Evolutionary conservation across 1,140 invertebrate species (phyloP), one percentile per base, ranked within the genome.

Genomic region (Drosophila athabasca): DNA sequence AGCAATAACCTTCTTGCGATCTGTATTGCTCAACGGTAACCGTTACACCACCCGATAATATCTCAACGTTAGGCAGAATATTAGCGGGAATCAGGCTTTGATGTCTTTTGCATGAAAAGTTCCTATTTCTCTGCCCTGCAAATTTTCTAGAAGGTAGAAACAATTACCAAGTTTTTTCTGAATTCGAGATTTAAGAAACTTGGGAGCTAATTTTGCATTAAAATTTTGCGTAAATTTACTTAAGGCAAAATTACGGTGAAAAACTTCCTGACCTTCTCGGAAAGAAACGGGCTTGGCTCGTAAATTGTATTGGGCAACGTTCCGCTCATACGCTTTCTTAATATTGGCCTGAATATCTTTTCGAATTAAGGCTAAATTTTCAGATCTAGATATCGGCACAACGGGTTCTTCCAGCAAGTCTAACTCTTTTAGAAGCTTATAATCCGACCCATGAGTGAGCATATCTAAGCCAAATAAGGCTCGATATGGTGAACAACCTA

Each of bases 381-480:
- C 17, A 19, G 17, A 19, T 19, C 17, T 19, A 0, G 17, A 19
- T 19, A 19, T 19, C 17, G 17, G 17, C 17, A 19, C 17, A 19
- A 19, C 17, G 17, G 1, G 17, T 19, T 54, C 51, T 11, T 53
- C 35, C 17, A 53, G 9, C 15, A 41, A 22, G 15, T 29, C n/a
- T 31, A 53, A 22, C 9, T 41, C 15, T 13, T 22, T 54, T 11
- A 54, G 19, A 2, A 54, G 6, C 3, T 19, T 31, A 43, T 54
- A 54, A 19, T 54, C 52, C 1, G 52, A 54, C 3, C 52, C 52
- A 41, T 54, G 52, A 1, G 17, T 54, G 13, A 54, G 39, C 72
- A 69, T 75, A 1, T 75, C 44, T 7, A 59, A 3, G 1, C 72
- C 66, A 46, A 55, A 75, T 3, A 69, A 11, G 2, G 60, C 60